phyloP scores from a whole-genome alignment of 2,888 invertebrate genomes.

The Euplagia quadripunctaria region DNA sequence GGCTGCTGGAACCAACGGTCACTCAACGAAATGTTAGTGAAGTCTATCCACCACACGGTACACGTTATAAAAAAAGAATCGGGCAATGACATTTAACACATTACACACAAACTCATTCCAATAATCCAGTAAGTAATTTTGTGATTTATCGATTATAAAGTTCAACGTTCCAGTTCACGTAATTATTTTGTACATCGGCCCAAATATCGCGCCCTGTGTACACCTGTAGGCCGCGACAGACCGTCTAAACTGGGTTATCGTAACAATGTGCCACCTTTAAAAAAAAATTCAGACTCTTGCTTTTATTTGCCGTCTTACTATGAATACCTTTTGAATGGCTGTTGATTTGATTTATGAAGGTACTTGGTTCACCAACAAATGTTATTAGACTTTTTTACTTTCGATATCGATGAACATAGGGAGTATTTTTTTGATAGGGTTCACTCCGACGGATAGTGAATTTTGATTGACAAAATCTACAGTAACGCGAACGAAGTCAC shows the following conservation, averaged over 20 bases:
- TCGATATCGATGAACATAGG: background rate
- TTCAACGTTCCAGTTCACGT: conserved; percentile 56
- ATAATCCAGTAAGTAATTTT: background rate
- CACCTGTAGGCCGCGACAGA: conserved; percentile 22
- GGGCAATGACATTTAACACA: background rate
- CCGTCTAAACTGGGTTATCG: conserved; percentile 34
- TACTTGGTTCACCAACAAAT: background rate
- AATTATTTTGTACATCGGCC: conserved; percentile 54
- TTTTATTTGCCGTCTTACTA: conserved; percentile 20
- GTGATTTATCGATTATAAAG: conserved; percentile 48
- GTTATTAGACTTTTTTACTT: background rate
- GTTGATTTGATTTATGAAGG: conserved; percentile 3
- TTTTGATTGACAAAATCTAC: no score
- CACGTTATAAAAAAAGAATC: background rate
- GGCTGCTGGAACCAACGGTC: no score
- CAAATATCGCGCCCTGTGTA: conserved; percentile 43
- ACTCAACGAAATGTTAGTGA: background rate
- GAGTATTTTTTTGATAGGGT: no score
- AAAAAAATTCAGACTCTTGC: conserved; percentile 26
- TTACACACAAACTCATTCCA: background rate
- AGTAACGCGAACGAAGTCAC: no score
- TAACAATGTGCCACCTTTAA: conserved; percentile 35
- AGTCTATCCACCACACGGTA: background rate
- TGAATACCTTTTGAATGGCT: background rate
- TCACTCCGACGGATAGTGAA: no score